Percentiles rank a stretch among this genome's conserved stretches.
Conservation (phyloP, 2,113 vertebrate species). For the Alethe castanea region DNA sequence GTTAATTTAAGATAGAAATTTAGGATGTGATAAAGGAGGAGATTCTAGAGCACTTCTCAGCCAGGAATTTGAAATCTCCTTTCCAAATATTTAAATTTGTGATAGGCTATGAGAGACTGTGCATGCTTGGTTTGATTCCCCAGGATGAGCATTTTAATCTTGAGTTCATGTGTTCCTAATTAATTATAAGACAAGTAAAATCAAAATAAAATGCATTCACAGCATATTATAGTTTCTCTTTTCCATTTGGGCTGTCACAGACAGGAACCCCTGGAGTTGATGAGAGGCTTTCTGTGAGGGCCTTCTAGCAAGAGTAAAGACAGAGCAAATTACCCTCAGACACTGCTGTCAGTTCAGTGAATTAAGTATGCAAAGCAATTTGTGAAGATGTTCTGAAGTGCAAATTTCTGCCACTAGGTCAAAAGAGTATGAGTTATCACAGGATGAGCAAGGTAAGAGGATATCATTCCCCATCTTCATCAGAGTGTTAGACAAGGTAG, state of each 20-base stretch:
- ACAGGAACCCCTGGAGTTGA: neutral
- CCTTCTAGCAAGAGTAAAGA: slow-evolving; percentile 33
- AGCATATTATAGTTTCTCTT: neutral
- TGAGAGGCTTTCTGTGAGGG: slow-evolving; percentile 37
- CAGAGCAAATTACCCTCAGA: slow-evolving; percentile 37
- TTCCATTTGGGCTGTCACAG: slow-evolving; percentile 15
- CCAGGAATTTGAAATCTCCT: neutral
- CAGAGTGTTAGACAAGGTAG: neutral
- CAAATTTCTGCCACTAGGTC: slow-evolving; percentile 34
- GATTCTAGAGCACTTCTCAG: neutral
- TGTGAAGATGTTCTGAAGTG: slow-evolving; percentile 36
- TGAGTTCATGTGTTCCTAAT: neutral
- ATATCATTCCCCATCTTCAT: neutral
- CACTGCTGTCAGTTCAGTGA: slow-evolving; percentile 16
- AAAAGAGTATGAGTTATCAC: slow-evolving; percentile 17
- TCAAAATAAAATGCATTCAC: neutral
- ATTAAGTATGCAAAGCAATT: slow-evolving; percentile 47
- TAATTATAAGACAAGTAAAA: slow-evolving; percentile 3
- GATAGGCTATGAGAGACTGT: neutral
- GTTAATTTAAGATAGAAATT: neutral
- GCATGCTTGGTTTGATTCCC: neutral
- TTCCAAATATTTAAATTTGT: neutral
- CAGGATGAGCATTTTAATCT: neutral
- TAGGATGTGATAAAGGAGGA: neutral
- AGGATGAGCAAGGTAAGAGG: slow-evolving; percentile 6